Percentiles rank a stretch among this genome's conserved stretches.
phyloP scores from a whole-genome alignment of 2,888 invertebrate genomes.

The Zootermopsis nevadensis region DNA sequence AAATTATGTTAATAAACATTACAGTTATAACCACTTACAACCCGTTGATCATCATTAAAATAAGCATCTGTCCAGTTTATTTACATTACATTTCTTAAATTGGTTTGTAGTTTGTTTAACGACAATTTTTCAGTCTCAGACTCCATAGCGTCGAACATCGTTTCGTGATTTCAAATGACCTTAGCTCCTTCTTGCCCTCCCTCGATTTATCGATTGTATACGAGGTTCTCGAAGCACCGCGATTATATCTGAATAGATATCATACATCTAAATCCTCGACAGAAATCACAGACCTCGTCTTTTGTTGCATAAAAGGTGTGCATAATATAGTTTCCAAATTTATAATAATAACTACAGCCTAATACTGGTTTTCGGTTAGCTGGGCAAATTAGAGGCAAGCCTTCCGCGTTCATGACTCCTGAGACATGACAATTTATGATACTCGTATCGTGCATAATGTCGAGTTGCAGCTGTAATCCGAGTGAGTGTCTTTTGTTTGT shows the following conservation, averaged over 20 bases:
- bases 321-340: slow-evolving; percentile 2
- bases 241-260: slow-evolving; percentile 28
- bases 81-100: no score
- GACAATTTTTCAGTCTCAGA: no score
- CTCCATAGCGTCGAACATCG: no score
- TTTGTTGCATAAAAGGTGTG: slow-evolving; percentile 15
- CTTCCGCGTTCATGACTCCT: background rate
- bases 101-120: no score
- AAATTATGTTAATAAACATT: no score
- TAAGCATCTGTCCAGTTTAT: no score
- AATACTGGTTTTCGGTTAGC: slow-evolving; percentile 14
- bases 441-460: background rate
- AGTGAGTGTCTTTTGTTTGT: background rate
- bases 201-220: no score
- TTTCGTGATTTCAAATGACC: background rate
- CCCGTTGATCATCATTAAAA: no score
- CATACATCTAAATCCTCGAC: slow-evolving; percentile 19
- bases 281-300: background rate
- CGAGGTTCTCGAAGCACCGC: background rate
- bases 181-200: background rate
- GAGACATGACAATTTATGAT: slow-evolving; percentile 28
- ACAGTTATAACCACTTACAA: no score
- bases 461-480: background rate
- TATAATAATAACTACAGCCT: slow-evolving; percentile 29
- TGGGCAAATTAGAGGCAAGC: slow-evolving; percentile 10